phyloP scores from a whole-genome alignment of 2,113 vertebrate species.

The Austrofundulus limnaeus region DNA sequence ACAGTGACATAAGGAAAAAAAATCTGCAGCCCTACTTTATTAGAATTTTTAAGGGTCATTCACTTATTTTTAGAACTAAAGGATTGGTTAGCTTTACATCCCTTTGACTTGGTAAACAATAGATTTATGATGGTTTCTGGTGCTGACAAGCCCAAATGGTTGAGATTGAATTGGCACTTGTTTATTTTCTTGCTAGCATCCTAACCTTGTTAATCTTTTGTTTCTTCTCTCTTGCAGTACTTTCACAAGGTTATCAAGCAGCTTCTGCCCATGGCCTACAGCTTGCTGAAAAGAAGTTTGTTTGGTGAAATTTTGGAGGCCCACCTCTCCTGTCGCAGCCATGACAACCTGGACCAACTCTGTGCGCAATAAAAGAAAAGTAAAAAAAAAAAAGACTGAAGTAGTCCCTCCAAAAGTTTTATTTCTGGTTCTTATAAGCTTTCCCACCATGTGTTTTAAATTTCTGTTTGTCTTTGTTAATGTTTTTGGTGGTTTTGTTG shows the following conservation, averaged over 20 bases:
- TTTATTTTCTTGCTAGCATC: too few relatives aligned
- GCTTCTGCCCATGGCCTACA: slow-evolving; percentile 93
- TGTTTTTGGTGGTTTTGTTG: slow-evolving; percentile 53
- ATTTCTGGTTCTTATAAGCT: slow-evolving; percentile 40
- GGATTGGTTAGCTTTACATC: too few relatives aligned
- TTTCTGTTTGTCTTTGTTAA: slow-evolving; percentile 36
- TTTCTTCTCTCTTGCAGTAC: slow-evolving; percentile 79
- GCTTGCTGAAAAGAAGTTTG: slow-evolving; percentile 86
- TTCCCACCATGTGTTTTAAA: slow-evolving; percentile 36
- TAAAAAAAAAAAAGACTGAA: slow-evolving; percentile 22
- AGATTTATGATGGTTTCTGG: too few relatives aligned
- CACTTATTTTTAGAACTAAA: too few relatives aligned
- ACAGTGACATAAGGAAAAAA: too few relatives aligned
- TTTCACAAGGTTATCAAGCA: slow-evolving; percentile 94
- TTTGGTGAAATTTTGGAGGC: slow-evolving; percentile 90
- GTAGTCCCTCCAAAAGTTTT: background rate
- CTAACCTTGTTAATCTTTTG: background rate
- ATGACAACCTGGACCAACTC: slow-evolving; percentile 84
- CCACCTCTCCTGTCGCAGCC: slow-evolving; percentile 83
- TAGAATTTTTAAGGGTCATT: too few relatives aligned
- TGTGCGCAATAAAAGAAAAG: slow-evolving; percentile 62
- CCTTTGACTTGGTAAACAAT: too few relatives aligned
- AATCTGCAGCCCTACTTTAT: too few relatives aligned
- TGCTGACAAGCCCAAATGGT: too few relatives aligned
- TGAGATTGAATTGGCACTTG: too few relatives aligned